Evolutionary conservation across 2,888 invertebrate genomes (phyloP).

Genomic region (Tyria jacobaeae): DNA sequence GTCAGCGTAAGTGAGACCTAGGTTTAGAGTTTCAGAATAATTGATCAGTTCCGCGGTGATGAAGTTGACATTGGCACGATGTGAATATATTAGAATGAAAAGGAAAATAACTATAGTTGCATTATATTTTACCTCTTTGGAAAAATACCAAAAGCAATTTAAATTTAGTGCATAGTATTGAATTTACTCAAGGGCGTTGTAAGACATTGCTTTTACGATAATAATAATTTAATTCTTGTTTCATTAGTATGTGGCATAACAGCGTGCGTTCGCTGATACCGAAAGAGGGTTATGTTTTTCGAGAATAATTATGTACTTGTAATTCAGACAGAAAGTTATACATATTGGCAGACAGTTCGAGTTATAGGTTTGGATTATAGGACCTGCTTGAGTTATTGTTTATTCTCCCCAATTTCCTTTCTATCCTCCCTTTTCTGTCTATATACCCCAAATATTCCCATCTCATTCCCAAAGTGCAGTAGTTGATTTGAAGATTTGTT

Average conservation of each 20-base stretch:
- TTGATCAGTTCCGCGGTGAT: conserved; percentile 13
- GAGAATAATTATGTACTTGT: too few species aligned
- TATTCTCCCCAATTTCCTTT: too few species aligned
- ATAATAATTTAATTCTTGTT: too few species aligned
- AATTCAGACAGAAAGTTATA: too few species aligned
- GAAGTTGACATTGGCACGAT: conserved; percentile 1
- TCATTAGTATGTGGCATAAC: background rate
- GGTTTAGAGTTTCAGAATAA: conserved; percentile 13
- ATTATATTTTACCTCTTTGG: background rate
- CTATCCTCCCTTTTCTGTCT: too few species aligned
- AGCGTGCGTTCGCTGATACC: background rate
- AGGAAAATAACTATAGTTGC: background rate
- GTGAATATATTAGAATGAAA: conserved; percentile 10
- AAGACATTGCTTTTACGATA: background rate
- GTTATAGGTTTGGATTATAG: too few species aligned
- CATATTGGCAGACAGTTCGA: too few species aligned
- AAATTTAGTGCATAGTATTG: background rate
- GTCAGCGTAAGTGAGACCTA: conserved; percentile 64
- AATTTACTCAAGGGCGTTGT: background rate
- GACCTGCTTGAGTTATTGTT: too few species aligned
- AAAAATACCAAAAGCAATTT: background rate
- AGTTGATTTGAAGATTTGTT: too few species aligned
- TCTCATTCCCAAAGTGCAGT: too few species aligned
- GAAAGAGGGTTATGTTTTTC: too few species aligned
- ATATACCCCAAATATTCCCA: too few species aligned